Percentiles rank a stretch among this genome's conserved stretches.
Conservation (phyloP, 2,888 invertebrate genomes). For the Luperina nickerlii region DNA sequence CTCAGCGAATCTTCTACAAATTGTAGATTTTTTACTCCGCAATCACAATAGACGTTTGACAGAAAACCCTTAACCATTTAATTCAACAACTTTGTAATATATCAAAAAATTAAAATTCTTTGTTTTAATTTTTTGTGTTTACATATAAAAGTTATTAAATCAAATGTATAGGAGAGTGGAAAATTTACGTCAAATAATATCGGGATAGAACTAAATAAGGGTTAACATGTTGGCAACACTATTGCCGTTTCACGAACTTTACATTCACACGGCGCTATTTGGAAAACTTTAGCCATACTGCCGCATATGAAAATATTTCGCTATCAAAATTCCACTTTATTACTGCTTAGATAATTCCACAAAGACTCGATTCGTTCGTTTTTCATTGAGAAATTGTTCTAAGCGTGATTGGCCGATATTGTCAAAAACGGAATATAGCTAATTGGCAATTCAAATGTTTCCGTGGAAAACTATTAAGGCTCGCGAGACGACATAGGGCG, state of each 20-base stretch:
- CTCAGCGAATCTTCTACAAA: conserved; percentile 25
- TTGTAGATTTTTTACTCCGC: conserved; percentile 24
- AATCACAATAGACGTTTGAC: conserved; percentile 18
- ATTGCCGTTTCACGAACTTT: conserved; percentile 21
- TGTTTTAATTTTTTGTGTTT: conserved; percentile 35
- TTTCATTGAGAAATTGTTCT: conserved; percentile 8
- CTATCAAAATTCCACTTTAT: conserved; percentile 26
- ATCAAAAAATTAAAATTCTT: conserved; percentile 36
- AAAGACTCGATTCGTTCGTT: conserved; percentile 8
- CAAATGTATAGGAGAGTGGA: conserved; percentile 34
- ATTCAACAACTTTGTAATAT: conserved; percentile 26
- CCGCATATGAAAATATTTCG: conserved; percentile 15
- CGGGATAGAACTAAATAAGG: conserved; percentile 9
- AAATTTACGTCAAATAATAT: conserved; percentile 24
- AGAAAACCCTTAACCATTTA: conserved; percentile 9
- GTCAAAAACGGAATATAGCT: conserved; percentile 1
- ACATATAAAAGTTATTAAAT: conserved; percentile 44
- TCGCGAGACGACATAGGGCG: conserved; percentile 29
- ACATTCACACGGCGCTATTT: conserved; percentile 17
- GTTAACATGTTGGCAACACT: conserved; percentile 35
- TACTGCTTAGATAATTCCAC: conserved; percentile 23
- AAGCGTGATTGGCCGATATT: conserved; percentile 13
- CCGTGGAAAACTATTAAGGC: neutral
- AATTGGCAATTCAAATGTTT: conserved; percentile 4
- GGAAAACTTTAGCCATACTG: neutral